Evolutionary conservation across 2,113 vertebrate genomes (phyloP).

Genomic region (Calidris pygmaea): DNA sequence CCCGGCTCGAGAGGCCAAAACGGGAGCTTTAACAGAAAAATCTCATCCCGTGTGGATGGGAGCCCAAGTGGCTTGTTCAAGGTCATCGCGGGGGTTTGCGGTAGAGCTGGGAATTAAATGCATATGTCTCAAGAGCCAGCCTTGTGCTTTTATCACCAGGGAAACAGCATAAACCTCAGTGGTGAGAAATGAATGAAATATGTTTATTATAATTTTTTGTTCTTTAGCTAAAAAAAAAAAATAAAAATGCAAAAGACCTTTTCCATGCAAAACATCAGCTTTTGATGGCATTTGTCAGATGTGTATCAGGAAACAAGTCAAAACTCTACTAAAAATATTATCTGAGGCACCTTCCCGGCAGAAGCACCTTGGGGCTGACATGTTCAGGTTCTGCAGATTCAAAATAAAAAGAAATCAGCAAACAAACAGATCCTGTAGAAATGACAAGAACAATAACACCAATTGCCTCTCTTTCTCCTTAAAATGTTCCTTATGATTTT

Average conservation of each 20-base stretch:
- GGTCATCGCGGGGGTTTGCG: neutral
- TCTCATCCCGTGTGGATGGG: neutral
- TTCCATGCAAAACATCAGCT: neutral
- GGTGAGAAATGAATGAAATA: neutral
- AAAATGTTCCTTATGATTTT: neutral
- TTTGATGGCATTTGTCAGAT: slow-evolving; percentile 40
- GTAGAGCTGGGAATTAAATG: neutral
- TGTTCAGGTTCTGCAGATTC: neutral
- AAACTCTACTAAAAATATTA: slow-evolving; percentile 34
- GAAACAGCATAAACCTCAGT: slow-evolving; percentile 34
- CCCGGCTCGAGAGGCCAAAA: neutral
- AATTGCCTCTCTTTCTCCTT: neutral
- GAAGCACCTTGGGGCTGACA: slow-evolving; percentile 1
- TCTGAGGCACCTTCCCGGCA: slow-evolving; percentile 20
- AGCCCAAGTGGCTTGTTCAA: neutral
- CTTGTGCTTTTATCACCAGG: slow-evolving; percentile 33
- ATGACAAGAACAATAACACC: neutral
- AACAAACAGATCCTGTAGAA: neutral
- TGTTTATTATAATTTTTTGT: neutral
- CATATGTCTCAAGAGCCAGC: neutral
- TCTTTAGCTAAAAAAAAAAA: neutral
- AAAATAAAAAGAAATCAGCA: neutral
- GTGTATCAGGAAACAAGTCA: slow-evolving; percentile 27
- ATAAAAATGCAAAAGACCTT: neutral
- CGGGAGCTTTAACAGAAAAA: neutral